Evolutionary conservation across 1,140 invertebrate species (phyloP).

Genomic region (Vanessa atalanta): DNA sequence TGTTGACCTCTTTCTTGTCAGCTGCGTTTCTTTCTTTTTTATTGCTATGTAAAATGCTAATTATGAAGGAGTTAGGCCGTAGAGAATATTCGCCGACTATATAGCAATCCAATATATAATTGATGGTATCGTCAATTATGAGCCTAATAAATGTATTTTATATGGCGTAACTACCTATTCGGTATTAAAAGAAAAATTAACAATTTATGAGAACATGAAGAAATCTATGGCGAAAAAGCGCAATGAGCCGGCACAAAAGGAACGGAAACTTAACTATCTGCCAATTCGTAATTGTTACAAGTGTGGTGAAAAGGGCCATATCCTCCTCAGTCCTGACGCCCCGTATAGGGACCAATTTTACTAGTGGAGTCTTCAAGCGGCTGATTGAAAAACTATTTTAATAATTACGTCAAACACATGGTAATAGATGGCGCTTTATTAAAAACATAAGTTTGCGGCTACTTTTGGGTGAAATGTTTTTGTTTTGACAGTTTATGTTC

Average conservation of each 20-base stretch:
- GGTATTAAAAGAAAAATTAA: conserved; percentile 9
- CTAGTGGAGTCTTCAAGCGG: conserved; percentile 13
- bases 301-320: conserved; percentile 11
- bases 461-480: conserved; percentile 12
- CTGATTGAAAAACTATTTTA: conserved; percentile 15
- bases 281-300: conserved; percentile 11
- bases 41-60: no score
- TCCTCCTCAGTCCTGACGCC: conserved; percentile 11
- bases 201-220: conserved; percentile 16
- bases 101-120: conserved; percentile 6
- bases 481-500: conserved; percentile 10
- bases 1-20: conserved; percentile 23
- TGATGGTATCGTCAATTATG: conserved; percentile 5
- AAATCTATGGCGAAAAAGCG: conserved; percentile 7
- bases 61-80: no score
- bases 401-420: conserved; percentile 16
- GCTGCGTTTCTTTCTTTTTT: conserved; percentile 16
- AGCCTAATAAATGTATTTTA: conserved; percentile 9
- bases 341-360: conserved; percentile 14
- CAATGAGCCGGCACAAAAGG: conserved; percentile 9
- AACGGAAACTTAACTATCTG: neutral
- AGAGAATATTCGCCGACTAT: no score
- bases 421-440: conserved; percentile 15
- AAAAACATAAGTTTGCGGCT: conserved; percentile 13
- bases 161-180: conserved; percentile 12